Base-by-base conservation (phyloP, 2,797 vertebrate genomes). In the Chaenodraco wilsoni region DNA sequence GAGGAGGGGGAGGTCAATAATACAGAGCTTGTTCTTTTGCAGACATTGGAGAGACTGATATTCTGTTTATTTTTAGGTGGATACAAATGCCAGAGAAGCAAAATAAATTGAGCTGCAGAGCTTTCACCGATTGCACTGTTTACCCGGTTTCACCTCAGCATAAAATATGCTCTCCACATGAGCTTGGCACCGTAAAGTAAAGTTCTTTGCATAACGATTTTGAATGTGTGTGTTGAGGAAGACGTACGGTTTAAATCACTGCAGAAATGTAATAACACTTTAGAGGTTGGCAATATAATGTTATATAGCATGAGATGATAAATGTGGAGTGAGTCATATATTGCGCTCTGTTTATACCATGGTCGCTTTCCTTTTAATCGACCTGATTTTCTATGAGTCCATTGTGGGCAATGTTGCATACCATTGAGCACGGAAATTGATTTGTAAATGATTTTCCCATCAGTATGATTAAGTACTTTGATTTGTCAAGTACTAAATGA, bases 41-140 rank as follows among this genome's bases (percentile, higher is more conserved):
- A 62, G 72, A 78, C 76, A 79, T 69, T 84, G 76, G 76, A 79
- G 31, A 79, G 14, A 56, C 50, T 56, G 51, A 27, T 46, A 76
- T 73, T 61, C 0, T 0, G 58, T 62, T 48, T 85, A 84, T 85
- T 85, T 87, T 88, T 78, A 81, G 75, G 51, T 17, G 1, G 55
- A 66, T 37, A 41, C 69, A 57, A 43, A 79, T 72, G 37, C 40
- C 44, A 56, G 55, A 86, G 71, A 65, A 62, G 64, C 2, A 10
- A 73, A 46, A 51, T 33, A 60, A 69, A 43, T 69, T 33, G 31
- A 61, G 49, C 57, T 41, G 54, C 58, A 57, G 33, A 65, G 63
- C 62, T 72, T 63, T 81, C 23, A 48, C 16, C 5, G 3, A 54
- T 69, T 75, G 67, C 50, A 69, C 45, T 9, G 4, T 72, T 76